Evolutionary conservation across 1,140 invertebrate species (phyloP), one percentile per base, ranked within the genome.

Genomic region (Solenopsis fugax): DNA sequence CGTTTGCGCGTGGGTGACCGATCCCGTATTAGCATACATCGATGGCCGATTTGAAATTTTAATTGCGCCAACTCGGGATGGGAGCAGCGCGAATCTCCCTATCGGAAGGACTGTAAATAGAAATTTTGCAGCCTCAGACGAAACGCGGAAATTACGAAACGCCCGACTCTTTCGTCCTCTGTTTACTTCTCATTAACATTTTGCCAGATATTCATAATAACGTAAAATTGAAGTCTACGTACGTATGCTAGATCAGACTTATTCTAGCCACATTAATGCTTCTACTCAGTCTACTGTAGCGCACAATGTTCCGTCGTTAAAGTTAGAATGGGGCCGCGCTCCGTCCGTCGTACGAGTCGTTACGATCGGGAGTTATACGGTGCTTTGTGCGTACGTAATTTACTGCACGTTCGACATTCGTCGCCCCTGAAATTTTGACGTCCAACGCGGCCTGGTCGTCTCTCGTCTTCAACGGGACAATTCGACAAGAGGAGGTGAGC

Each of bases 41-140:
- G 67, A 84, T 60, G 41, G 48, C 62, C 45, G 56, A 84, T 87
- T 65, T 87, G 69, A 84, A 87, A 87, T 87, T 87, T 87, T 82
- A 87, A 87, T 87, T 73, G 18, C 37, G 12, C 60, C 12, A 29
- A 48, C 50, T 5, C 18, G 77, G 37, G 5, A 41, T n/a, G 29
- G 37, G 37, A 58, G 34, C 12, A n/a, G 45, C 21, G 41, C 12
- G 29, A 54, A 29, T 24, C 24, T 65, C 21, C 21, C 58, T 9
- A 6, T 75, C 24, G 21, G 12, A 41, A 9, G n/a, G 21, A 34
- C 37, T 85, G 75, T 54, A 64, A 80, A 80, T 54, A 60, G 50
- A 29, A 58, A 64, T 34, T 82, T 48, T 16, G 12, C 52, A n/a
- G 29, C 16, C 41, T 41, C 77, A 37, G 29, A 37, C 62, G 34